Conservation (phyloP, 2,113 vertebrate species). For the Echinops telfairi region DNA sequence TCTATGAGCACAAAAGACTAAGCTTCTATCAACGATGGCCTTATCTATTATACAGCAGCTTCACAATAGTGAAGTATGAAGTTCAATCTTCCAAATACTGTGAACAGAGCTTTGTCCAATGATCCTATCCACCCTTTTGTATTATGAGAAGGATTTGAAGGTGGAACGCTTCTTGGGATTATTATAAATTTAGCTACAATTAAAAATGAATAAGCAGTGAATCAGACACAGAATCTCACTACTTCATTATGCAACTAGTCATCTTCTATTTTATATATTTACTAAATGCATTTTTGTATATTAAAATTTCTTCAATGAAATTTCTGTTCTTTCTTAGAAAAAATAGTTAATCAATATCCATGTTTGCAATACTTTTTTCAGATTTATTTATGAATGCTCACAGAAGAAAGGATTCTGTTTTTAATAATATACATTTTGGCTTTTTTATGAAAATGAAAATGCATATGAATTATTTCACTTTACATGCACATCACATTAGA, state of each 20-base stretch:
- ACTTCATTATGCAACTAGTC: neutral
- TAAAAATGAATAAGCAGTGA: slow-evolving; percentile 13
- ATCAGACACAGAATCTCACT: slow-evolving; percentile 34
- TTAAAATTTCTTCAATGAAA: neutral
- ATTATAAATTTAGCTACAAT: slow-evolving; percentile 40
- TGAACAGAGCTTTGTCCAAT: neutral
- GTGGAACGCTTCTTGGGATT: neutral
- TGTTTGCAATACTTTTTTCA: neutral
- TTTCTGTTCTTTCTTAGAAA: neutral
- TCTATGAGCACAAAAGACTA: slow-evolving; percentile 30
- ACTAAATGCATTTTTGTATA: neutral
- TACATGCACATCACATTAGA: neutral
- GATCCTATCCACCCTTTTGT: neutral
- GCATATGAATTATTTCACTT: neutral
- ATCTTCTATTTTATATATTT: slow-evolving; percentile 1
- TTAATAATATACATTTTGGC: slow-evolving; percentile 12
- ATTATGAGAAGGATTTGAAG: neutral
- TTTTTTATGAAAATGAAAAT: slow-evolving; percentile 52
- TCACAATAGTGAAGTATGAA: neutral
- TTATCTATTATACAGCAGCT: neutral
- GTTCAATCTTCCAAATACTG: slow-evolving; percentile 43
- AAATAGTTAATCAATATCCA: neutral
- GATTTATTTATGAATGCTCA: neutral
- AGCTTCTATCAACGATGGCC: neutral
- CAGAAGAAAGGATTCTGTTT: neutral